Evolutionary conservation across 2,113 vertebrate species (phyloP).

Genomic region (Toxotes chatareus): DNA sequence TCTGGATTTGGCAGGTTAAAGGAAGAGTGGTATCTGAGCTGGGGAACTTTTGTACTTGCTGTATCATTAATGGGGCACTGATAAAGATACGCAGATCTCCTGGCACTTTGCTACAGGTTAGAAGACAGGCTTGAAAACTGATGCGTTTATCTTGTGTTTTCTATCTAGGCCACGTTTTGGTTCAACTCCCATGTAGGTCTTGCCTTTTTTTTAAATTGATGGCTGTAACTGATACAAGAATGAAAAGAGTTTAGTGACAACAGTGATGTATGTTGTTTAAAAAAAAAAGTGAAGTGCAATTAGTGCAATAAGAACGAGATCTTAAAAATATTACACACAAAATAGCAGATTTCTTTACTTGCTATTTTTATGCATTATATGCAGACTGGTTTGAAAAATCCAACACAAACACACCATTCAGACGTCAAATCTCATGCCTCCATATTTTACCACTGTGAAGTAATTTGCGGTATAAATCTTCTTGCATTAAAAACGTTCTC

Average conservation of each 20-base stretch:
- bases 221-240: constrained; percentile 54
- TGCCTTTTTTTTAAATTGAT: constrained; percentile 64
- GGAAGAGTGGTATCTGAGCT: constrained; percentile 77
- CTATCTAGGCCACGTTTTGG: constrained; percentile 77
- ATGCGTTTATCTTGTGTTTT: constrained; percentile 78
- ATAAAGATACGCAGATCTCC: constrained; percentile 75
- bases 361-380: background rate
- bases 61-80: constrained; percentile 81
- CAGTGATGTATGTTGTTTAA: background rate
- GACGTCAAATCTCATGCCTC: constrained; percentile 51
- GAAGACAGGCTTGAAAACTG: constrained; percentile 71
- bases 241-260: constrained; percentile 7
- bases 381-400: constrained; percentile 11
- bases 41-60: constrained; percentile 80
- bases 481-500: constrained; percentile 75
- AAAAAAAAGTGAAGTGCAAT: background rate
- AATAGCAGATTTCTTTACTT: constrained; percentile 8
- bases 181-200: constrained; percentile 80
- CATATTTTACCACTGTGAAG: constrained; percentile 72
- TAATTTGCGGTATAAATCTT: constrained; percentile 81
- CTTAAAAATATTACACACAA: background rate
- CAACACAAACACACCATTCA: constrained; percentile 32
- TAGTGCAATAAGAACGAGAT: background rate
- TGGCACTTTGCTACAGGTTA: constrained; percentile 70
- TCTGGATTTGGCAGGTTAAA: constrained; percentile 73